phyloP scores from a whole-genome alignment of 2,113 vertebrate species.

The Hippocampus mohnikei region DNA sequence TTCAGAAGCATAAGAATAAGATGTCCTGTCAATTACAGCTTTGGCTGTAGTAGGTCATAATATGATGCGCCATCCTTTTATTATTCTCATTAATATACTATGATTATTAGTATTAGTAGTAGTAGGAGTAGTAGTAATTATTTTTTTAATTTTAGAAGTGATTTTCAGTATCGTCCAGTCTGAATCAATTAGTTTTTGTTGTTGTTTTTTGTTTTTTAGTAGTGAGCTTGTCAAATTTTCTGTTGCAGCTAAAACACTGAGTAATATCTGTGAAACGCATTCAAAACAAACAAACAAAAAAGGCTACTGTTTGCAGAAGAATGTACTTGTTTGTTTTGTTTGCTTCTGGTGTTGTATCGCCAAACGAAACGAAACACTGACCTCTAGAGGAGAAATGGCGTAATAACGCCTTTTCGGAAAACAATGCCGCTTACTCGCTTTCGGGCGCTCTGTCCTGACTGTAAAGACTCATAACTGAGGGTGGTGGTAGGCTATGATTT shows the following conservation, averaged over 20 bases:
- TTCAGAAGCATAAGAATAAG: not conserved
- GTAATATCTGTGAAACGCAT: not conserved
- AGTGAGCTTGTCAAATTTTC: constrained; percentile 1
- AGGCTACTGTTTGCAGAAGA: not conserved
- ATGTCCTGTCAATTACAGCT: constrained; percentile 5
- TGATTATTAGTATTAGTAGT: no score
- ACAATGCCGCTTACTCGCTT: not conserved
- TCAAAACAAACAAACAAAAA: not conserved
- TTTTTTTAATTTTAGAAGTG: constrained; percentile 16
- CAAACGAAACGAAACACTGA: not conserved
- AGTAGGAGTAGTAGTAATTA: no score
- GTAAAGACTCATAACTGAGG: no score
- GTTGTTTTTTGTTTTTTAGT: not conserved
- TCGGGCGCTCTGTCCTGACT: no score
- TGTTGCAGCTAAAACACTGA: constrained; percentile 6
- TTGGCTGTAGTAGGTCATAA: constrained; percentile 18
- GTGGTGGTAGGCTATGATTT: no score
- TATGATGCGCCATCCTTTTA: not conserved
- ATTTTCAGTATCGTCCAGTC: constrained; percentile 1
- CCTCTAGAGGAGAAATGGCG: not conserved
- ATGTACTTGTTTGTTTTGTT: not conserved
- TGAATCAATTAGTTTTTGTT: not conserved
- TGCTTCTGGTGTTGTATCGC: not conserved
- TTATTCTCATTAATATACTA: not conserved
- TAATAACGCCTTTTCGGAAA: not conserved